phyloP scores from a whole-genome alignment of 2,888 invertebrate species.

The Hipparchia semele region DNA sequence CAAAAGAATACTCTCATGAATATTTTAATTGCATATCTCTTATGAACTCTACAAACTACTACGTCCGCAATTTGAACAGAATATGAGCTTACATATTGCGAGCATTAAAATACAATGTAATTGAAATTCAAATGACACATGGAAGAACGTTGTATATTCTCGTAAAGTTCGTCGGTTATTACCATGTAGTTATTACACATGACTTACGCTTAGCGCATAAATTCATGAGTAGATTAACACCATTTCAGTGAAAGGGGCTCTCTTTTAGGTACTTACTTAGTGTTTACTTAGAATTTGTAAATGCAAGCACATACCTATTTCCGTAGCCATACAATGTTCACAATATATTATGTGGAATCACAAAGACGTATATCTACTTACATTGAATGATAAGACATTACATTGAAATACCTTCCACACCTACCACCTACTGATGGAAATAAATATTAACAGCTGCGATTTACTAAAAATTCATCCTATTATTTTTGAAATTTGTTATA shows the following conservation, averaged over 20 bases:
- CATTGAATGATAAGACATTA: too few species aligned
- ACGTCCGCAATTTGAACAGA: slow-evolving; percentile 43
- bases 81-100: slow-evolving; percentile 37
- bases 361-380: too few species aligned
- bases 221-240: slow-evolving; percentile 17
- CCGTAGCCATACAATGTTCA: not conserved
- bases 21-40: slow-evolving; percentile 61
- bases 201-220: slow-evolving; percentile 3
- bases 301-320: not conserved
- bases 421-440: too few species aligned
- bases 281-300: not conserved
- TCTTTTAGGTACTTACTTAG: not conserved
- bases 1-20: slow-evolving; percentile 55
- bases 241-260: not conserved
- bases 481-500: too few species aligned
- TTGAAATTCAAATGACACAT: slow-evolving; percentile 43
- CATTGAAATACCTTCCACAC: too few species aligned
- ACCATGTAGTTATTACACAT: slow-evolving; percentile 13
- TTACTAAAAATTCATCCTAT: too few species aligned
- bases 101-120: slow-evolving; percentile 48
- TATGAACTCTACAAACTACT: slow-evolving; percentile 43
- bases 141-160: slow-evolving; percentile 36
- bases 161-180: slow-evolving; percentile 36
- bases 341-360: too few species aligned
- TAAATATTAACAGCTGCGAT: too few species aligned